phyloP scores from a whole-genome alignment of 2,888 invertebrate species.

The Caenorhabditis sp. region DNA sequence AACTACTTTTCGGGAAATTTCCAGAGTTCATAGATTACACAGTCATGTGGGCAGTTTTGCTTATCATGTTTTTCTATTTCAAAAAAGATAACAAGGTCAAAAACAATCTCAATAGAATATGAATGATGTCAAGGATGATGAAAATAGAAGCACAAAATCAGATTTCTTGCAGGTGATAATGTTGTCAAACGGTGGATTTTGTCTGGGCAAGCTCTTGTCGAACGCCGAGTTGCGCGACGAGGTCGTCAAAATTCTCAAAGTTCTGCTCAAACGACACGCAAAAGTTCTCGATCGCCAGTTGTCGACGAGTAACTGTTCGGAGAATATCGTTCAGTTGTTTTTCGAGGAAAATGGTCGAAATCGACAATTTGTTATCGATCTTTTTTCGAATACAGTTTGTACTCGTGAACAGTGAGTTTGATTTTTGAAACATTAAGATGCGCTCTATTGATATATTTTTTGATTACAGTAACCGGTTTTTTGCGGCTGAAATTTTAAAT shows the following conservation, averaged over 20 bases:
- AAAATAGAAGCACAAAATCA: too few species aligned
- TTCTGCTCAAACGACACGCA: constrained; percentile 28
- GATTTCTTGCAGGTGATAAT: constrained; percentile 49
- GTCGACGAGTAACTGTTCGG: constrained; percentile 29
- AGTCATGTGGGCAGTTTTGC: too few species aligned
- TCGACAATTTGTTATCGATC: constrained; percentile 32
- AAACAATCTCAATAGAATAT: too few species aligned
- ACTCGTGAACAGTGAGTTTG: constrained; percentile 37
- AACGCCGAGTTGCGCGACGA: constrained; percentile 28
- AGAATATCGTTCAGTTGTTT: constrained; percentile 31
- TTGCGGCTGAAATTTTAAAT: too few species aligned
- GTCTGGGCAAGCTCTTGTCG: constrained; percentile 53
- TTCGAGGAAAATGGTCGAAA: constrained; percentile 19
- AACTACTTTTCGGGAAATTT: too few species aligned
- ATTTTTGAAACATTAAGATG: too few species aligned
- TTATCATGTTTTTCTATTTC: too few species aligned
- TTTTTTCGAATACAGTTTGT: constrained; percentile 29
- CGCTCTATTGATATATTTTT: too few species aligned
- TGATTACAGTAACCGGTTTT: too few species aligned
- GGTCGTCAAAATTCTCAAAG: constrained; percentile 28
- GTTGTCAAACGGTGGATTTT: constrained; percentile 53
- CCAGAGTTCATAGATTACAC: too few species aligned
- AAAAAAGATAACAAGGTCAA: too few species aligned
- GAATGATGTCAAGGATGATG: too few species aligned
- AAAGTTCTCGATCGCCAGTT: constrained; percentile 49